Conservation (phyloP, 1,140 invertebrate species). For the Limonius californicus region DNA sequence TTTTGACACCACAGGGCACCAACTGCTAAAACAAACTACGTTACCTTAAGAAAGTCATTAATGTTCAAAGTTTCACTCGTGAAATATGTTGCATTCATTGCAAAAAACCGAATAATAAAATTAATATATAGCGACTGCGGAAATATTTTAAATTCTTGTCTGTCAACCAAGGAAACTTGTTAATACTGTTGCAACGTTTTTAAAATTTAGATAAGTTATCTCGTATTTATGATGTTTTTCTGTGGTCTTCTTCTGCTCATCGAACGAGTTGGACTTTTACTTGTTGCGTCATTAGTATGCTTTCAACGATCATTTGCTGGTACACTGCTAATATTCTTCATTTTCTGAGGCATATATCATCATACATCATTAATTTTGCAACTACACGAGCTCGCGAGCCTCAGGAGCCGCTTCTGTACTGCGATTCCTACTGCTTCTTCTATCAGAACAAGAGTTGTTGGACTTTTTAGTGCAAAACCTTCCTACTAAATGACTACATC, state of each 20-base stretch:
- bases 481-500: no score
- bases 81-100: no score
- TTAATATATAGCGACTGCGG: not conserved
- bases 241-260: not conserved
- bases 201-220: not conserved
- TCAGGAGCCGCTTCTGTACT: not conserved
- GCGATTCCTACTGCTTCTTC: not conserved
- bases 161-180: not conserved
- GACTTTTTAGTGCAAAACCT: not conserved
- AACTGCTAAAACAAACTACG: no score
- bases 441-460: not conserved
- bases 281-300: not conserved
- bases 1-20: no score
- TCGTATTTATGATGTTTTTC: not conserved
- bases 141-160: not conserved
- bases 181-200: not conserved
- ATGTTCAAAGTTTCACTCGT: no score
- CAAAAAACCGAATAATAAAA: no score
- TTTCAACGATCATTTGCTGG: not conserved
- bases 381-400: not conserved
- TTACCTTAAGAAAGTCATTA: no score
- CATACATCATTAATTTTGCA: not conserved
- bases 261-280: not conserved
- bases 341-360: not conserved
- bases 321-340: not conserved